These are phyloP conservation scores for Ibycter americanus DNA, from an alignment of 2,797 vertebrate species.

Conservation along the genomic window DNA sequence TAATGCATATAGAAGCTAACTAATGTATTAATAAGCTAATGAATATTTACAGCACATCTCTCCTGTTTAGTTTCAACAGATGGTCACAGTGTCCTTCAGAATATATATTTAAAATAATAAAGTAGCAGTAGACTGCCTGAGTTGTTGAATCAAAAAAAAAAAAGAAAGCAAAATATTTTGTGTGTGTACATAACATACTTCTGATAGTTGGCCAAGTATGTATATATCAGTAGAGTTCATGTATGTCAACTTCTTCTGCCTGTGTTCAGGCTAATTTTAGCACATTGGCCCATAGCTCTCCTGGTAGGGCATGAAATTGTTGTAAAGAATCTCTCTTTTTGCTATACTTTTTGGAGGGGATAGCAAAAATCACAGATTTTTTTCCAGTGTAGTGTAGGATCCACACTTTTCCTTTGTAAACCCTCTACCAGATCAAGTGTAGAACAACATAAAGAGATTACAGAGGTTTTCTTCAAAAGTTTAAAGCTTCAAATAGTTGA, in stretches of 20 bases:
- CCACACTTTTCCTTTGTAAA: not conserved
- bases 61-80: not conserved
- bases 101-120: not conserved
- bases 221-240: not conserved
- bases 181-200: not conserved
- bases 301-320: not conserved
- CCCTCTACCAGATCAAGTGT: not conserved
- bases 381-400: not conserved
- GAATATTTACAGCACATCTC: not conserved
- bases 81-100: not conserved
- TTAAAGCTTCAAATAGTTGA: not conserved
- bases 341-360: not conserved
- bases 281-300: not conserved
- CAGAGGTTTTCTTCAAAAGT: not conserved
- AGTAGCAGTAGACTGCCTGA: not conserved
- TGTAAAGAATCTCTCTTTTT: not conserved
- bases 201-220: not conserved
- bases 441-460: not conserved
- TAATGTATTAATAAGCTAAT: not conserved
- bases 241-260: not conserved
- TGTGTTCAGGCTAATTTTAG: not conserved
- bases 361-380: not conserved
- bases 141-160: not conserved
- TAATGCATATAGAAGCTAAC: not conserved
- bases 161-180: not conserved